phyloP scores from a whole-genome alignment of 2,888 invertebrate genomes.

The Petrolisthes cinctipes region DNA sequence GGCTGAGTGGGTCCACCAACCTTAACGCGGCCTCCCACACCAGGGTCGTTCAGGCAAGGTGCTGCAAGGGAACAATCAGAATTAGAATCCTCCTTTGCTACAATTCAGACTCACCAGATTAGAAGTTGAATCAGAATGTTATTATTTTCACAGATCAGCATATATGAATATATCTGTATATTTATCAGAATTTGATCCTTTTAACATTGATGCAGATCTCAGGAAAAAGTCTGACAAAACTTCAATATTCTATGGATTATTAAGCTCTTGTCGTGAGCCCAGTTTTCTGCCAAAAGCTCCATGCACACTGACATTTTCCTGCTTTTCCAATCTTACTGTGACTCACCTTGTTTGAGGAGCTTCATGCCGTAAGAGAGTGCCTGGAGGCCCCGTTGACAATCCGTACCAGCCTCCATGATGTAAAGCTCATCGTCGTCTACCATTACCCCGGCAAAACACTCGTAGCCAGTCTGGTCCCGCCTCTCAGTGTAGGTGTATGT shows the following conservation, averaged over 20 bases:
- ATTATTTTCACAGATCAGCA: too few relatives aligned
- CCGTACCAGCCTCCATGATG: slow-evolving; percentile 78
- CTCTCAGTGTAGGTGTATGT: slow-evolving; percentile 78
- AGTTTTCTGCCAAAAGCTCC: neutral
- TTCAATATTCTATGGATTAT: too few relatives aligned
- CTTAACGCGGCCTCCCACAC: slow-evolving; percentile 5
- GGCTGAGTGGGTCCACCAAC: slow-evolving; percentile 26
- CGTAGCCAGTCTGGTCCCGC: slow-evolving; percentile 75
- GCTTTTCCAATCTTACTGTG: neutral
- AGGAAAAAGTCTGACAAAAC: too few relatives aligned
- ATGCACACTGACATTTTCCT: neutral
- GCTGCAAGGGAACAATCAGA: slow-evolving; percentile 3
- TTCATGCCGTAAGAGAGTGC: slow-evolving; percentile 76
- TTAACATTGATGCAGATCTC: too few relatives aligned
- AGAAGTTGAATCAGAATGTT: neutral
- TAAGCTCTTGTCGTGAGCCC: too few relatives aligned
- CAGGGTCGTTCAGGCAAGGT: slow-evolving; percentile 50
- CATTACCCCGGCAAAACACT: slow-evolving; percentile 78
- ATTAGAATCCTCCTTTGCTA: neutral
- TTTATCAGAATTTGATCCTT: too few relatives aligned
- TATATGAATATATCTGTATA: too few relatives aligned
- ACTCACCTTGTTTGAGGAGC: slow-evolving; percentile 56
- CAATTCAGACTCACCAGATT: neutral
- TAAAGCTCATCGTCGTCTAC: slow-evolving; percentile 75
- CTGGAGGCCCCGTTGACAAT: slow-evolving; percentile 76